A percentile compares a stretch with the other conserved stretches of the same genome.
Conservation (phyloP, 2,888 invertebrate species). For the Sipunculus nudus region DNA sequence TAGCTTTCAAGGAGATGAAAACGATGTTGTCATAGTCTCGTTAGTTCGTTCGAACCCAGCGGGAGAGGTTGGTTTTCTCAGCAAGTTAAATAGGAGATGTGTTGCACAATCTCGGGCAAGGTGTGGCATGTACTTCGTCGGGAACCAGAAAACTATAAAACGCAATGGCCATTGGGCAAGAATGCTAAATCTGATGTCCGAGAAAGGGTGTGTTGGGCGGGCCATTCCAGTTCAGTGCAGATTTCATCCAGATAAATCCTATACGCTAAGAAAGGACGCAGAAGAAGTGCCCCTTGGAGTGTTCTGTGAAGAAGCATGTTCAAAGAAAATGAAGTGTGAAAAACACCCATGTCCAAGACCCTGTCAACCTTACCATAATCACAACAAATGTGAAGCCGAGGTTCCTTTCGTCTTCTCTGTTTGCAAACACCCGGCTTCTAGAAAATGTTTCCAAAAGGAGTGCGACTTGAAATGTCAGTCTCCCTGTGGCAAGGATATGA, state of each 20-base stretch:
- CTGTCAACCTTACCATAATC: slow-evolving; percentile 21
- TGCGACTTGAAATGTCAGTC: not conserved
- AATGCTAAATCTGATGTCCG: slow-evolving; percentile 6
- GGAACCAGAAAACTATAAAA: slow-evolving; percentile 19
- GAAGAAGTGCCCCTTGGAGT: slow-evolving; percentile 11
- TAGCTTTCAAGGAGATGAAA: slow-evolving; percentile 53
- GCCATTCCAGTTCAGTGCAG: slow-evolving; percentile 13
- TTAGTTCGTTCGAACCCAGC: slow-evolving; percentile 49
- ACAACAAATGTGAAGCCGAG: not conserved
- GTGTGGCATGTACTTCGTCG: slow-evolving; percentile 31
- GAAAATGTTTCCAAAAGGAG: slow-evolving; percentile 17
- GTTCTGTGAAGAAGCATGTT: slow-evolving; percentile 19
- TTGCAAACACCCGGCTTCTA: slow-evolving; percentile 22
- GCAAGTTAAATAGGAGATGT: slow-evolving; percentile 54
- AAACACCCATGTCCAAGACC: slow-evolving; percentile 15
- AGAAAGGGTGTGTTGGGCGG: not conserved
- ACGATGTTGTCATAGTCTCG: slow-evolving; percentile 50
- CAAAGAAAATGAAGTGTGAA: slow-evolving; percentile 12
- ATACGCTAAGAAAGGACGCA: not conserved
- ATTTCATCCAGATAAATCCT: slow-evolving; percentile 5
- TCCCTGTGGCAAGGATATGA: not conserved
- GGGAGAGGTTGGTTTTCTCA: slow-evolving; percentile 58
- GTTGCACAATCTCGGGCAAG: slow-evolving; percentile 49
- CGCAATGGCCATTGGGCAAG: slow-evolving; percentile 1
- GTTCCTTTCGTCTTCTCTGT: slow-evolving; percentile 14